Base-by-base conservation (phyloP, 2,797 vertebrate genomes). In the Astyanax mexicanus region DNA sequence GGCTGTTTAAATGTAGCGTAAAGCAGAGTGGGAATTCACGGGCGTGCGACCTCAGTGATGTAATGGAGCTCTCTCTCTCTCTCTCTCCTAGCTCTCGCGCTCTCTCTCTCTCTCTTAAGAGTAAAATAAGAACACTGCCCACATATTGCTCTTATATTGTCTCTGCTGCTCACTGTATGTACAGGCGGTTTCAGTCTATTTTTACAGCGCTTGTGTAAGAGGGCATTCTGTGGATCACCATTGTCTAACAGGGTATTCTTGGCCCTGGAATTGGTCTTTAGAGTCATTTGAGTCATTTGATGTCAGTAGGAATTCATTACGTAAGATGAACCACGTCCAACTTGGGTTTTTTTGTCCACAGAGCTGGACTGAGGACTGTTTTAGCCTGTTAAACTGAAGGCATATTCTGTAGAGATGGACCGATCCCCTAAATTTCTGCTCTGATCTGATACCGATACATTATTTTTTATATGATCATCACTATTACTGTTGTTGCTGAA, bases 41-140 rank as follows among this genome's bases (percentile, higher is more conserved):
- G 19, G 49, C 2, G 23, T 27, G 15, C 1, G 12, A 9, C 51
- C 23, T 55, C 52, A 6, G 52, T 55, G 52, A 55, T 27, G 25
- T 55, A 55, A 55, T 55, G 13, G 25, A 55, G 11, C 52, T 29
- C 52, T 29, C 52, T 52, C 49, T 55, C 51, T 54, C 51, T 54
- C 23, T 54, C 49, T 52, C 51, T 54, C 51, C 27, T 51, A n/a
- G 13, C 19, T 52, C 47, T 21, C 38, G 8, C 38, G 40, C 38
- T 17, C 44, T 45, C 44, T n/a, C 45, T n/a, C n/a, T 19, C 45
- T n/a, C 45, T 47, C 45, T 47, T 1, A 47, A n/a, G 0, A 35
- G 29, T 58, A n/a, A 58, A 58, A 54, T 27, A 13, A 25, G 52
- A 25, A 29, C 10, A 17, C 17, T 60, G 21, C 61, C 61, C 61